Conservation (phyloP, 2,888 invertebrate species). For the Pandemis heparana region DNA sequence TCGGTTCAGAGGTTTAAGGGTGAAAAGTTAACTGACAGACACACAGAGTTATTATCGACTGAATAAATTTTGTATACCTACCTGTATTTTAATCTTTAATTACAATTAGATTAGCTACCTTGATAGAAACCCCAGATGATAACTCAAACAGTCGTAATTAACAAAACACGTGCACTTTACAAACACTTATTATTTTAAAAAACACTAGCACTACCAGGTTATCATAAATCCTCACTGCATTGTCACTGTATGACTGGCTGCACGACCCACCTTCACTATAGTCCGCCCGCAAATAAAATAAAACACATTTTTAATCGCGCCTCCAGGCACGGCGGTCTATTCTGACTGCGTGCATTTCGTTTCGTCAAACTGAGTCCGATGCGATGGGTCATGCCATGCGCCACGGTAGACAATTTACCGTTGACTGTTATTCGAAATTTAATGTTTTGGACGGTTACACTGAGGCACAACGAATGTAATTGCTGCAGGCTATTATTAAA, state of each 20-base stretch:
- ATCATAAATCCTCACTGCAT: constrained; percentile 28
- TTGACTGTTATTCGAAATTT: not conserved
- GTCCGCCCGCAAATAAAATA: constrained; percentile 23
- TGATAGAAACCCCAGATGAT: not conserved
- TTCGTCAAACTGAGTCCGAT: constrained; percentile 3
- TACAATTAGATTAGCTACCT: not conserved
- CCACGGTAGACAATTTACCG: not conserved
- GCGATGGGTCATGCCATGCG: not conserved
- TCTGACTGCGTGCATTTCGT: constrained; percentile 15
- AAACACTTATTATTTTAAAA: constrained; percentile 7
- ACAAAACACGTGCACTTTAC: not conserved
- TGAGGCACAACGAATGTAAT: not conserved
- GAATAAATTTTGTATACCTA: too few relatives aligned
- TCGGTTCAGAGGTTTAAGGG: too few relatives aligned
- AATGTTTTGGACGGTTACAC: not conserved
- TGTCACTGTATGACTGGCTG: constrained; percentile 1
- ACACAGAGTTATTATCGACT: too few relatives aligned
- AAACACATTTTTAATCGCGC: constrained; percentile 18
- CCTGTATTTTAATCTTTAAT: too few relatives aligned
- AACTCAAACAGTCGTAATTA: not conserved
- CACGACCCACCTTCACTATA: constrained; percentile 18
- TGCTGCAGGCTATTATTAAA: not conserved
- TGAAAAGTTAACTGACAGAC: too few relatives aligned
- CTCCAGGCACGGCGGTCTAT: constrained; percentile 1
- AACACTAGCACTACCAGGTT: constrained; percentile 22